These are phyloP conservation scores for Dallia pectoralis DNA, from an alignment of 2,797 vertebrate genomes.

Conservation along the genomic window DNA sequence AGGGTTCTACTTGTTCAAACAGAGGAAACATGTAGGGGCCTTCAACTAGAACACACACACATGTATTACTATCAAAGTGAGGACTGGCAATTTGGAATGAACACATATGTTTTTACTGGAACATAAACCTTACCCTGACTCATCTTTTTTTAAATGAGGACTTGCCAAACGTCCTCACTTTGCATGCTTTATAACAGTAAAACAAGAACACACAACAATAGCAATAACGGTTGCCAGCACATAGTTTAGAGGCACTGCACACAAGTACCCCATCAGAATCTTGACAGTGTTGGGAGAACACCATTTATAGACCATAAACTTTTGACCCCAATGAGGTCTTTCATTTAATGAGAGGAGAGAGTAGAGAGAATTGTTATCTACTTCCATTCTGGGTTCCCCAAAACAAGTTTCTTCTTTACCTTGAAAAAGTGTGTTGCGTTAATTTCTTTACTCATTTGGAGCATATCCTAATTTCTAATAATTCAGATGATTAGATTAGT, in stretches of 20 bases:
- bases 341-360: conserved; percentile 12
- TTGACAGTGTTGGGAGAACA: not conserved
- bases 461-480: not conserved
- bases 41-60: not conserved
- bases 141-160: too few relatives aligned
- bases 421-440: not conserved
- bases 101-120: too few relatives aligned
- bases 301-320: not conserved
- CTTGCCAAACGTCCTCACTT: too few relatives aligned
- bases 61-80: too few relatives aligned
- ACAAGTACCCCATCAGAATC: not conserved
- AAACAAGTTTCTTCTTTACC: conserved; percentile 4
- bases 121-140: too few relatives aligned
- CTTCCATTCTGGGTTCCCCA: not conserved
- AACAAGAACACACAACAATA: not conserved
- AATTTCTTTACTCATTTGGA: not conserved
- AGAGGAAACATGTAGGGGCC: conserved; percentile 29
- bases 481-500: too few relatives aligned
- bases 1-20: conserved; percentile 17
- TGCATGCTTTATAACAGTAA: too few relatives aligned
- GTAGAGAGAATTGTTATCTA: conserved; percentile 4
- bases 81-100: too few relatives aligned
- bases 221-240: conserved; percentile 7
- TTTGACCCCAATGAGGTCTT: not conserved
- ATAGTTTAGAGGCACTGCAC: not conserved